Base-by-base conservation (phyloP, 2,113 vertebrate species). In the Hippolais icterina region DNA sequence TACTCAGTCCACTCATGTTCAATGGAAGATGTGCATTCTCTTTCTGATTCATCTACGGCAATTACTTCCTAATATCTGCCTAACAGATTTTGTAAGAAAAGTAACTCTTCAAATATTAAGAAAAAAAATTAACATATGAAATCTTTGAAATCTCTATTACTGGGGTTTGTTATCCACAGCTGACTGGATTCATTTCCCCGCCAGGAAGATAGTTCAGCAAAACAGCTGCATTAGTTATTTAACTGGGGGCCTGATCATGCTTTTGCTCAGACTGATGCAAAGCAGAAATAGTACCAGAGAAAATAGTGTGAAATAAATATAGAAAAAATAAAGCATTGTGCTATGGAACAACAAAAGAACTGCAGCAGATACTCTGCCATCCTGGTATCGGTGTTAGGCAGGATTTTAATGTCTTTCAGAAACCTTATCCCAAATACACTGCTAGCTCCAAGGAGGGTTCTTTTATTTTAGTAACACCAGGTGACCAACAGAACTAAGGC, bases 61-160 rank as follows among this genome's bases (percentile, higher is more conserved):
- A 96, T 97, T 97, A 74, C 96, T 97, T 97, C 90, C 93, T 96
- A 97, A 96, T 92, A 96, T 74, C 92, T 93, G 93, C 86, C 89
- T 61, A 72, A 76, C 94, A 88, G 94, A 98, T 96, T 96, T 91
- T 96, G 56, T 94, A 96, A 94, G 95, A 89, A 91, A 91, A 96
- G 90, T 92, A 96, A 95, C 77, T 95, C 92, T 77, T 93, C 41
- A 52, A 87, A 92, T 89, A 96, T 95, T 87, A 92, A 97, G 89
- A 18, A 75, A 91, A 89, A 97, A 94, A 82, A 61, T 56, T 50
- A 92, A 96, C 84, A 84, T 87, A 91, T 91, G 81, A 97, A 89
- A 97, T 95, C 94, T 87, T 94, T 96, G 89, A 84, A 96, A 89
- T 96, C 94, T 95, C 63, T 86, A 9, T 95, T 96, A 95, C 83